Evolutionary conservation across 1,140 invertebrate genomes (phyloP), one percentile per base, ranked within the genome.

Genomic region (Laodelphax striatellus): DNA sequence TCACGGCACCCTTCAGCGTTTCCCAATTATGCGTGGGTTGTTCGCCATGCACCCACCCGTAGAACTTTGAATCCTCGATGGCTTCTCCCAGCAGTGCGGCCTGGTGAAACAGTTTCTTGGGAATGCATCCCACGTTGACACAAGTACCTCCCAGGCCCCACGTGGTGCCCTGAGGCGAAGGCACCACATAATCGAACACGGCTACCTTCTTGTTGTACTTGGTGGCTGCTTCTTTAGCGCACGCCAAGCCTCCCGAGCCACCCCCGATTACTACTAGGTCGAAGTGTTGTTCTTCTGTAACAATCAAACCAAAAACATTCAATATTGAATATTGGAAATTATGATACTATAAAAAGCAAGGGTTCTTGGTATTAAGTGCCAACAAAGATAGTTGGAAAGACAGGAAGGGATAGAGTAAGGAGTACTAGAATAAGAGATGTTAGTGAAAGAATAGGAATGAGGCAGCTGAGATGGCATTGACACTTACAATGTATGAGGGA

Each of bases 61-160:
- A 93, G 52, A 81, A 76, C 52, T 78, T 75, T 0, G 90, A 82
- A 77, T 92, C 89, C 82, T 86, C 79, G 52, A 93, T 75, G 63
- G 83, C 78, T 73, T 94, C 88, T 62, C 92, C 92, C 11, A 95
- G 73, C 10, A 97, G 70, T 3, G 93, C 86, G 52, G 94, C 92
- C 73, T 94, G 90, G 72, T 98, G 95, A 92, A 97, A 96, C 28
- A 98, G 74, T 72, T 97, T 97, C 73, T 97, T 98, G 8, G 95
- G 94, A 72, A 98, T 97, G 72, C 95, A 97, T 42, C 94, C 95
- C 14, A 98, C 94, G 78, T 98, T 98, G 3, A 97, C 93, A 76
- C 94, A 98, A 4, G 94, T 98, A 56, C 94, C 94, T 63, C 94
- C 94, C 4, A 97, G 77, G 55, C 93, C 93, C 93, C 91, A 93